Evolutionary conservation across 2,888 invertebrate genomes (phyloP).

Genomic region (Mythimna impura): DNA sequence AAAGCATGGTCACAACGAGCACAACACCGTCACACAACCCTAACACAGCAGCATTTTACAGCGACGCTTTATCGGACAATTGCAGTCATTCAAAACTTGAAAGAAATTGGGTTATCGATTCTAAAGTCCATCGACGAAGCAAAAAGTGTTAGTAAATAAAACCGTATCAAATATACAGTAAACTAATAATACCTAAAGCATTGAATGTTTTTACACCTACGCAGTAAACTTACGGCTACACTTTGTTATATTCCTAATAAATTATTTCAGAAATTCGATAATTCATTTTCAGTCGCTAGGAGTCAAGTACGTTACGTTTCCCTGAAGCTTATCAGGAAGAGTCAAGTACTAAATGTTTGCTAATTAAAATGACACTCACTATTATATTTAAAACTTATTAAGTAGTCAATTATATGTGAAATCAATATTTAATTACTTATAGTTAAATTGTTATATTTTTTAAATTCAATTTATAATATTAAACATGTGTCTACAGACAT

Average conservation of each 20-base stretch:
- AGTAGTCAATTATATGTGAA: background rate
- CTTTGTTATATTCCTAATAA: slow-evolving; percentile 45
- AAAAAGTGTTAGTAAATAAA: slow-evolving; percentile 59
- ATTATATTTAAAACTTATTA: background rate
- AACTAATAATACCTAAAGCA: slow-evolving; percentile 48
- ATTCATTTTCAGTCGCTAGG: slow-evolving; percentile 61
- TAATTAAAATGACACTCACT: background rate
- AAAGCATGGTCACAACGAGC: slow-evolving; percentile 90
- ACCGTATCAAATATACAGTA: slow-evolving; percentile 51
- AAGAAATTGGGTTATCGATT: slow-evolving; percentile 85
- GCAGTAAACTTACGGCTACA: slow-evolving; percentile 47
- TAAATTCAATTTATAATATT: background rate
- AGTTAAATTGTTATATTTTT: no score
- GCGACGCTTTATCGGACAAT: slow-evolving; percentile 33
- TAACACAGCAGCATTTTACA: slow-evolving; percentile 54
- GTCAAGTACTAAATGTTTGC: background rate
- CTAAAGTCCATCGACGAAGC: slow-evolving; percentile 80
- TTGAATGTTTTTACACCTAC: slow-evolving; percentile 47
- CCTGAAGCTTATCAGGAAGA: background rate
- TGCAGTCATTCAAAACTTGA: slow-evolving; percentile 52
- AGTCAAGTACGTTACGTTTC: slow-evolving; percentile 52
- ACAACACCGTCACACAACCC: slow-evolving; percentile 47
- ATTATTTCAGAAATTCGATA: slow-evolving; percentile 63
- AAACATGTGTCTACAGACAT: background rate
- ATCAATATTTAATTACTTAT: background rate